Base-by-base conservation (phyloP, 2,113 vertebrate genomes). In the Clarias magur region DNA sequence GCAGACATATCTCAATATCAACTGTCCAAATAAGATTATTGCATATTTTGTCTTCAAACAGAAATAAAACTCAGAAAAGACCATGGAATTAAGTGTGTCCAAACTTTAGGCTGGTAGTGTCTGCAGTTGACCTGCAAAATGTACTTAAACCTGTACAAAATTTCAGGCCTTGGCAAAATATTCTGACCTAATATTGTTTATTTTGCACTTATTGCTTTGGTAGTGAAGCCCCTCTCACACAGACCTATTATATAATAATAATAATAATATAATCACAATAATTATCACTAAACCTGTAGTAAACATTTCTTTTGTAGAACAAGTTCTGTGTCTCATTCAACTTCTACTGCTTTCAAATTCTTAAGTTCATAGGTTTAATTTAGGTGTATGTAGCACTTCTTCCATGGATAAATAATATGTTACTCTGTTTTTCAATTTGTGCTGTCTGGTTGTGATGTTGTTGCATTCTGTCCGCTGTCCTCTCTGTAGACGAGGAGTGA, bases 401-500 rank as follows among this genome's bases (percentile, higher is more conserved):
- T 42, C 23, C 15, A 54, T n/a, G 17, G 34, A 73, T 42, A 73
- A 73, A 73, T 73, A 42, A 73, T 48, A 23, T 42, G 17, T 63
- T 59, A 17, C 4, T 53, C 23, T 76, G 21, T 53, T 76, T 76
- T 53, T 53, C 1, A 48, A 60, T 9, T 59, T 19, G 12, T 27
- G 25, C 9, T 72, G 30, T 85, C 80, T 90, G 73, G 89, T 82
- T 83, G 34, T 88, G 63, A 63, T 57, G 56, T 73, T 86, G 79
- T 68, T 30, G 12, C 59, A 67, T 82, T 83, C 53, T 89, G 3
- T 90, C 1, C 88, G 68, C 56, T 84, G 4, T 86, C 85, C 85
- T 90, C 91, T 84, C 84, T 90, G 80, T 94, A 99, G 98, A 99
- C 98, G 27, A 96, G 98, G 88, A 99, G 98, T 81, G 98, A 99